A percentile compares a stretch with the other conserved stretches of the same genome.
Conservation (phyloP, 2,888 invertebrate species). For the Spodoptera exigua region DNA sequence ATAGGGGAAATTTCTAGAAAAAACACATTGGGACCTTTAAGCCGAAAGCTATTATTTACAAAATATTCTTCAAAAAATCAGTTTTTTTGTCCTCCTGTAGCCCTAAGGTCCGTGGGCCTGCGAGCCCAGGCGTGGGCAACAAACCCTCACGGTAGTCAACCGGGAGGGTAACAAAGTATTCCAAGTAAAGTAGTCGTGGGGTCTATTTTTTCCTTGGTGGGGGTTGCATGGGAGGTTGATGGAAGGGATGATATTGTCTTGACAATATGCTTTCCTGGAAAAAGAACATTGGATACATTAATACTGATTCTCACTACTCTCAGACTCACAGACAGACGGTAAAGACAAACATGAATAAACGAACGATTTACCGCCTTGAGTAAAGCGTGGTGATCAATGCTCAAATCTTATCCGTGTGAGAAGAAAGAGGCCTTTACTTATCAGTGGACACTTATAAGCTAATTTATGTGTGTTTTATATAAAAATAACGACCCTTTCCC, state of each 20-base stretch:
- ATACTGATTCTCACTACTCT: too few relatives aligned
- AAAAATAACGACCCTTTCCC: too few relatives aligned
- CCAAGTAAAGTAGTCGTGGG: slow-evolving; percentile 56
- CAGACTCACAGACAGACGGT: too few relatives aligned
- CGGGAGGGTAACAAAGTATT: slow-evolving; percentile 69
- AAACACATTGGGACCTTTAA: slow-evolving; percentile 42
- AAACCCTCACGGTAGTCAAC: slow-evolving; percentile 75
- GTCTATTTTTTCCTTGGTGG: slow-evolving; percentile 76
- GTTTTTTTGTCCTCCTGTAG: slow-evolving; percentile 55
- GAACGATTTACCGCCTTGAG: too few relatives aligned
- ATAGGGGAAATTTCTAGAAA: slow-evolving; percentile 42
- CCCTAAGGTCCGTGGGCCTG: slow-evolving; percentile 53
- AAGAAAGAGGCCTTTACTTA: background rate
- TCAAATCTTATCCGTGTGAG: too few relatives aligned
- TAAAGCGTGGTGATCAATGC: too few relatives aligned
- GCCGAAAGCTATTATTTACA: slow-evolving; percentile 63
- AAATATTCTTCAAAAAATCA: slow-evolving; percentile 73
- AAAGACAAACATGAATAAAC: too few relatives aligned
- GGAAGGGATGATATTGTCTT: slow-evolving; percentile 83
- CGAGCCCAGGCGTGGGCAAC: slow-evolving; percentile 63
- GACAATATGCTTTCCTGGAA: slow-evolving; percentile 81
- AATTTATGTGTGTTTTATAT: too few relatives aligned
- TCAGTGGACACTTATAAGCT: too few relatives aligned
- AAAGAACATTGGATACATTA: too few relatives aligned
- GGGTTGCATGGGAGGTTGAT: slow-evolving; percentile 82